phyloP scores from a whole-genome alignment of 1,140 invertebrate species.

The Aphelinus atriplicis region DNA sequence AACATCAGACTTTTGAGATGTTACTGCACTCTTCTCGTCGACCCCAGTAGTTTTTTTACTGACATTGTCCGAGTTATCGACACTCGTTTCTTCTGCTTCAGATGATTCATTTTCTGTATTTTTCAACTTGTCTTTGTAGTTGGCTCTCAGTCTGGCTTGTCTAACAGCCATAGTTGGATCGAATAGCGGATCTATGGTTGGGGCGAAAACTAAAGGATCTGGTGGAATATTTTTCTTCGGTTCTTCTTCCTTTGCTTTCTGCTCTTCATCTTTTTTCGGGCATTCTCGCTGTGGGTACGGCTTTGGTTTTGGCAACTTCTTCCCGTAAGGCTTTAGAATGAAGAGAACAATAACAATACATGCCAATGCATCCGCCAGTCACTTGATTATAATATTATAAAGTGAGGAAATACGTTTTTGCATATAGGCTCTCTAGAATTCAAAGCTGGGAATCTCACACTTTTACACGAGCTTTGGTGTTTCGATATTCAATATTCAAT shows the following conservation, averaged over 20 bases:
- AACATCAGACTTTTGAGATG: no score
- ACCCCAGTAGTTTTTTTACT: no score
- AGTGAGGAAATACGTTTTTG: no score
- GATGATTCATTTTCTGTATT: background rate
- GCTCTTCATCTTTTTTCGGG: slow-evolving; percentile 16
- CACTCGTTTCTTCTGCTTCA: background rate
- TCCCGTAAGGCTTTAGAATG: slow-evolving; percentile 41
- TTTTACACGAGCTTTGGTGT: no score
- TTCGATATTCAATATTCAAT: no score
- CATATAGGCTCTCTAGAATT: no score
- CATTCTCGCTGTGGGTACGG: background rate
- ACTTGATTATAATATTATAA: no score
- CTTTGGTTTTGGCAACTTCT: slow-evolving; percentile 5
- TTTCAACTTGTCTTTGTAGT: background rate
- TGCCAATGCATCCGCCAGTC: background rate
- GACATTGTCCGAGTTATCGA: no score
- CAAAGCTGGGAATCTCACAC: no score
- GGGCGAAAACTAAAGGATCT: slow-evolving; percentile 44
- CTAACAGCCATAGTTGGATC: slow-evolving; percentile 42
- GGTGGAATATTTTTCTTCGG: slow-evolving; percentile 12
- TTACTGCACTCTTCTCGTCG: no score
- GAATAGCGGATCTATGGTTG: slow-evolving; percentile 49
- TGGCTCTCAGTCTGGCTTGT: slow-evolving; percentile 43
- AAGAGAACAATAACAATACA: background rate
- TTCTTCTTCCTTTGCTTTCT: slow-evolving; percentile 15